Percentiles rank a stretch among this genome's conserved stretches.
phyloP scores from a whole-genome alignment of 2,888 invertebrate species.

The Cyclophora punctaria region DNA sequence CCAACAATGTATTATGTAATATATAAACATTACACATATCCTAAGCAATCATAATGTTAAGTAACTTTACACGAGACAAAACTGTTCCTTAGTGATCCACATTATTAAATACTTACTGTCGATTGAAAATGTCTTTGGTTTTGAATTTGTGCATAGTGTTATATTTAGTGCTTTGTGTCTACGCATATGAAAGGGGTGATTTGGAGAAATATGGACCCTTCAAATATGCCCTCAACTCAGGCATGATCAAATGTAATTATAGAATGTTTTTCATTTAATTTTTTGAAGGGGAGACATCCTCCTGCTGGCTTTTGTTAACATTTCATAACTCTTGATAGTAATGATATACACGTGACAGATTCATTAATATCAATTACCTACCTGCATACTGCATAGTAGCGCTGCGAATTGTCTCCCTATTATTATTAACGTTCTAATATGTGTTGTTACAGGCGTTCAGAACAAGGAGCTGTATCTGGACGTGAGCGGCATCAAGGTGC shows the following conservation, averaged over 20 bases:
- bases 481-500: conserved; percentile 48
- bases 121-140: conserved; percentile 1
- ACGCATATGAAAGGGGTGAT: conserved; percentile 41
- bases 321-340: not conserved
- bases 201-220: conserved; percentile 59
- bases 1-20: too few species aligned
- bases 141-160: conserved; percentile 19
- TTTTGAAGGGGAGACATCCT: not conserved
- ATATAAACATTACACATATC: too few species aligned
- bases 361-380: too few species aligned
- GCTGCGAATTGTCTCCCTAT: too few species aligned
- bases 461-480: conserved; percentile 41
- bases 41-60: too few species aligned
- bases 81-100: too few species aligned
- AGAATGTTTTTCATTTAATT: not conserved
- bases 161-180: conserved; percentile 19
- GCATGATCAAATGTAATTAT: conserved; percentile 56
- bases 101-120: too few species aligned
- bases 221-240: conserved; percentile 42
- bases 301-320: not conserved
- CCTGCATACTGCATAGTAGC: too few species aligned
- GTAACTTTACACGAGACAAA: too few species aligned
- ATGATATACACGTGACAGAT: not conserved
- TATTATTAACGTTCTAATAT: not conserved
- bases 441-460: conserved; percentile 39